Conservation (phyloP, 1,140 invertebrate species). For the Cotesia glomerata region DNA sequence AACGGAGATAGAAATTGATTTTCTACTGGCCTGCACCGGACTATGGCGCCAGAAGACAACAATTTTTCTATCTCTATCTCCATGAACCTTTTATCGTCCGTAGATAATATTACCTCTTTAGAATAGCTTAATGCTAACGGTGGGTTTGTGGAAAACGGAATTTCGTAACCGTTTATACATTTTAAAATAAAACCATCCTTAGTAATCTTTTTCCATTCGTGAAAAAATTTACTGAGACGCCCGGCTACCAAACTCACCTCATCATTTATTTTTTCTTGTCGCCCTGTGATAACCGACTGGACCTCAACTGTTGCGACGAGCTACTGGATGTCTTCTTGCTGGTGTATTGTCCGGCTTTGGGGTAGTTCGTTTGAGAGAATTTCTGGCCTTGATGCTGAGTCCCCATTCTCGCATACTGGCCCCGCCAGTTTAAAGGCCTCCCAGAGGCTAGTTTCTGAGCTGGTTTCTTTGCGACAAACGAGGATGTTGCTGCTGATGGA, state of each 20-base stretch:
- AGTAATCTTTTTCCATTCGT: background rate
- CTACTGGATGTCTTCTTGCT: background rate
- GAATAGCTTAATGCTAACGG: background rate
- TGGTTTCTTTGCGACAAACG: background rate
- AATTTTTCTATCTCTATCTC: background rate
- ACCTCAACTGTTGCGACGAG: background rate
- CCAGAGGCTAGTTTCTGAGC: background rate
- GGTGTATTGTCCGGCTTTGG: background rate
- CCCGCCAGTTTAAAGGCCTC: conserved; percentile 20
- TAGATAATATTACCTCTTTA: background rate
- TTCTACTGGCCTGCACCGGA: background rate
- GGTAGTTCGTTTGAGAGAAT: background rate
- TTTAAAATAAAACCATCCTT: background rate
- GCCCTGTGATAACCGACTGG: background rate
- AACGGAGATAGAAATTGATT: conserved; percentile 1
- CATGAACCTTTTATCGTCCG: background rate
- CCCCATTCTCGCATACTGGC: conserved; percentile 13
- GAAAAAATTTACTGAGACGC: conserved; percentile 15
- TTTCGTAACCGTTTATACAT: background rate
- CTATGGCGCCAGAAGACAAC: background rate
- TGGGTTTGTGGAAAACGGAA: background rate
- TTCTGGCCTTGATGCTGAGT: conserved; percentile 20
- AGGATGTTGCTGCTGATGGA: background rate
- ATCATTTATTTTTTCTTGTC: background rate
- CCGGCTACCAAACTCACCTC: conserved; percentile 8